Conservation (phyloP, 2,888 invertebrate genomes). For the Oeneis ivallda region DNA sequence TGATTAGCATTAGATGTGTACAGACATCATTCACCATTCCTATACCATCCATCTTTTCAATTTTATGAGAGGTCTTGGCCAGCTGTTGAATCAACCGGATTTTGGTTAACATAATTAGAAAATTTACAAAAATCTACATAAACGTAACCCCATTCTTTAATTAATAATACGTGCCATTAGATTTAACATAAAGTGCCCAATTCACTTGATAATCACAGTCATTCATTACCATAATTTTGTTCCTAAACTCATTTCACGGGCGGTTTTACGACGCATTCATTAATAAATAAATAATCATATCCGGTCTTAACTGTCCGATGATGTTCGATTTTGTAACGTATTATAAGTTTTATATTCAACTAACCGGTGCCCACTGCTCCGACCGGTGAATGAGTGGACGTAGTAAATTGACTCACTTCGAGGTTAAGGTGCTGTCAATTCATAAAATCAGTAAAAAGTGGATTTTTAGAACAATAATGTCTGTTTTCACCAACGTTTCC, state of each 20-base stretch:
- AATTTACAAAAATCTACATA: slow-evolving; percentile 9
- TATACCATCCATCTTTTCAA: neutral
- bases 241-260: slow-evolving; percentile 27
- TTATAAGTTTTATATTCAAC: slow-evolving; percentile 26
- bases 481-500: too few relatives aligned
- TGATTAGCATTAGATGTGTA: neutral
- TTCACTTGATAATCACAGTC: slow-evolving; percentile 16
- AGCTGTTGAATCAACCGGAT: neutral
- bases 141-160: slow-evolving; percentile 2
- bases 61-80: neutral
- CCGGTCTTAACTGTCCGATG: slow-evolving; percentile 29
- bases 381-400: neutral
- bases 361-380: slow-evolving; percentile 17
- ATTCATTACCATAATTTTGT: slow-evolving; percentile 32
- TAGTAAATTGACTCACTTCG: neutral
- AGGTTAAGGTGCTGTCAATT: too few relatives aligned
- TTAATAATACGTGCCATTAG: slow-evolving; percentile 11
- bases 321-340: slow-evolving; percentile 28
- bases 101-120: neutral
- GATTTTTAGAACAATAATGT: too few relatives aligned
- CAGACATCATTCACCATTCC: too few relatives aligned
- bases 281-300: slow-evolving; percentile 33
- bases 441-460: too few relatives aligned
- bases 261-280: slow-evolving; percentile 27
- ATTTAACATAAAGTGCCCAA: slow-evolving; percentile 18